Evolutionary conservation across 2,113 vertebrate genomes (phyloP).

Genomic region (Dendropsophus ebraccatus): DNA sequence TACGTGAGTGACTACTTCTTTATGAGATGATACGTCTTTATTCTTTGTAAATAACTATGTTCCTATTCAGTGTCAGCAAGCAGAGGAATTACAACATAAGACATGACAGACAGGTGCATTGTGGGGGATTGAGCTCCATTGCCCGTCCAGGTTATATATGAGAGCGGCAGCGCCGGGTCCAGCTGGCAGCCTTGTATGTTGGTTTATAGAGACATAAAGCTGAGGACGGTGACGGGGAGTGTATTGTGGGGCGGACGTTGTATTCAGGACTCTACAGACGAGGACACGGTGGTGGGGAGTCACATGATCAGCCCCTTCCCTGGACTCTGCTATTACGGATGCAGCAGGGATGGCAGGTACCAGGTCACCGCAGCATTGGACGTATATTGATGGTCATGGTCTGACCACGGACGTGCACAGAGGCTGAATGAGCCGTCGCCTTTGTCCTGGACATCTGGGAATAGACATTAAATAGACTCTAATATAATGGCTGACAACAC

Average conservation of each 20-base stretch:
- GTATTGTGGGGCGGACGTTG: neutral
- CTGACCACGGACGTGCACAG: neutral
- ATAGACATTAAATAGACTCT: neutral
- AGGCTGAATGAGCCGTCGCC: neutral
- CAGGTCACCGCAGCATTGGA: no score
- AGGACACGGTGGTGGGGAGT: neutral
- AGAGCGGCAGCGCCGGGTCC: neutral
- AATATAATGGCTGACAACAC: slow-evolving; percentile 5
- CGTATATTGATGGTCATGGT: slow-evolving; percentile 5
- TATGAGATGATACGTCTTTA: no score
- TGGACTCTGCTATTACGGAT: neutral
- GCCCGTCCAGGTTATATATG: no score
- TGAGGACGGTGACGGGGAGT: no score
- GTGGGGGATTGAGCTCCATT: no score
- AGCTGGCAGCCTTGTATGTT: neutral
- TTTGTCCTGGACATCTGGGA: neutral
- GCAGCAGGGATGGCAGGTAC: neutral
- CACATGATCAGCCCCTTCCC: no score
- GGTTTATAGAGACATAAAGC: neutral
- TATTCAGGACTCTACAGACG: neutral
- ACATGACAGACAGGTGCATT: no score
- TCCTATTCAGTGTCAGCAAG: no score
- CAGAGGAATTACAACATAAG: no score
- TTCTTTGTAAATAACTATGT: no score
- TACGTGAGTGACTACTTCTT: no score